Conservation (phyloP, 2,113 vertebrate genomes). For the Vimba vimba region DNA sequence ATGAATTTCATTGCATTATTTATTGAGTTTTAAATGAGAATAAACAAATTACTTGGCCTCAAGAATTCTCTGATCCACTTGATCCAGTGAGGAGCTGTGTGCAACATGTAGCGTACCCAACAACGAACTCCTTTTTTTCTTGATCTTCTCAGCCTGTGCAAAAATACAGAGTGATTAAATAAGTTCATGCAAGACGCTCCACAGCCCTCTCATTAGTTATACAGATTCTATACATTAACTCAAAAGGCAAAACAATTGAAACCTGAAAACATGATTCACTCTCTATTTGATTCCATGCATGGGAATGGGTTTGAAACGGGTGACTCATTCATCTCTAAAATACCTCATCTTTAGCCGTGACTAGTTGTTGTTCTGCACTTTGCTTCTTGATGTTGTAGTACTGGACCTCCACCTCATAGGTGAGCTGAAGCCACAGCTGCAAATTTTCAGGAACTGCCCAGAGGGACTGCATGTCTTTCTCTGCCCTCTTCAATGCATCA, state of each 20-base stretch:
- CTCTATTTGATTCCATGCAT: neutral
- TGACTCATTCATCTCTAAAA: neutral
- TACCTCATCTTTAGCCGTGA: conserved; percentile 94
- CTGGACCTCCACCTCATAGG: conserved; percentile 94
- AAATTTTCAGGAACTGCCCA: conserved; percentile 82
- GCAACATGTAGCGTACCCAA: conserved; percentile 95
- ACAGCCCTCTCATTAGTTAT: neutral
- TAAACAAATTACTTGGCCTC: conserved; percentile 88
- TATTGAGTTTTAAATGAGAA: neutral
- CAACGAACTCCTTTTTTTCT: conserved; percentile 94
- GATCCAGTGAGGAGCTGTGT: conserved; percentile 94
- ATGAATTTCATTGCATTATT: neutral
- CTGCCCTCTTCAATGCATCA: conserved; percentile 74
- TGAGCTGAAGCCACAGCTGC: conserved; percentile 95
- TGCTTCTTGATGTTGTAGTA: conserved; percentile 97
- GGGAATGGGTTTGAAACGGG: neutral
- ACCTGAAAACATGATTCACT: neutral
- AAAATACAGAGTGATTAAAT: neutral
- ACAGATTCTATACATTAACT: neutral
- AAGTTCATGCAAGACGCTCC: neutral
- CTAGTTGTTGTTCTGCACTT: conserved; percentile 89
- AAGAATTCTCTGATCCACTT: conserved; percentile 97
- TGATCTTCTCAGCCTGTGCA: conserved; percentile 93
- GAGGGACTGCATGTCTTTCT: conserved; percentile 73
- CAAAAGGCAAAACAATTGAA: neutral